phyloP scores from a whole-genome alignment of 1,140 invertebrate genomes.

The Drosophila nannoptera region DNA sequence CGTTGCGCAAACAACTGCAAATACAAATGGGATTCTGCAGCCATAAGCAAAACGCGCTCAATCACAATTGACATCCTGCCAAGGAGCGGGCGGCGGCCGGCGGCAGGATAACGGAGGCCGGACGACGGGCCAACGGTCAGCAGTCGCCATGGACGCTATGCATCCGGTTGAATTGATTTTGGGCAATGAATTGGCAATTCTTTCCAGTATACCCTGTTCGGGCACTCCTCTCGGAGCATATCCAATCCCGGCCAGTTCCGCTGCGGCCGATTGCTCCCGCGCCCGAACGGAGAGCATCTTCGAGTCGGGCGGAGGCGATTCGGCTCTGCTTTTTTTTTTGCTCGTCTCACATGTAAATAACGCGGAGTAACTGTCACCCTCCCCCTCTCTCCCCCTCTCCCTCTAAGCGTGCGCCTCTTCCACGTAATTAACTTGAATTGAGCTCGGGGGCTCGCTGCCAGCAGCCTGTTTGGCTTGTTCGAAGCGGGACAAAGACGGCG shows the following conservation, averaged over 20 bases:
- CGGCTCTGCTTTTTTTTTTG: conserved; percentile 2
- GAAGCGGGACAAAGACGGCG: conserved; percentile 15
- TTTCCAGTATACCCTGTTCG: conserved; percentile 6
- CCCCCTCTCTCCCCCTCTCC: not conserved
- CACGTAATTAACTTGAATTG: conserved; percentile 71
- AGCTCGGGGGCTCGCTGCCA: conserved; percentile 61
- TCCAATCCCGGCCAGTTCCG: not conserved
- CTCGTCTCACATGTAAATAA: conserved; percentile 46
- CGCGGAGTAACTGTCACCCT: conserved; percentile 18
- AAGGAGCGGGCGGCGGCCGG: conserved; percentile 6
- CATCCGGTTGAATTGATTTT: conserved; percentile 74
- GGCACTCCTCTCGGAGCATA: not conserved
- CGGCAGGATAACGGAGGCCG: not conserved
- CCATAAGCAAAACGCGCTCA: conserved; percentile 62
- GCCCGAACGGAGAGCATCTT: conserved; percentile 1
- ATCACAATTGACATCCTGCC: conserved; percentile 61
- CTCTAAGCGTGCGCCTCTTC: conserved; percentile 32
- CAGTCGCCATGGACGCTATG: conserved; percentile 43
- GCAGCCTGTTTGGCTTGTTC: conserved; percentile 27
- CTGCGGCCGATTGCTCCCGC: too few species aligned
- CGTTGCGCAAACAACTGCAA: conserved; percentile 41
- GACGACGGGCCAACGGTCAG: conserved; percentile 29
- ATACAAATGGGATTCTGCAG: conserved; percentile 52
- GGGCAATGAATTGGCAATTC: conserved; percentile 17
- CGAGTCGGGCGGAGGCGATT: not conserved